These are phyloP conservation scores for Caenorhabditis brenneri DNA, from an alignment of 1,140 invertebrate species.

Conservation along the genomic window DNA sequence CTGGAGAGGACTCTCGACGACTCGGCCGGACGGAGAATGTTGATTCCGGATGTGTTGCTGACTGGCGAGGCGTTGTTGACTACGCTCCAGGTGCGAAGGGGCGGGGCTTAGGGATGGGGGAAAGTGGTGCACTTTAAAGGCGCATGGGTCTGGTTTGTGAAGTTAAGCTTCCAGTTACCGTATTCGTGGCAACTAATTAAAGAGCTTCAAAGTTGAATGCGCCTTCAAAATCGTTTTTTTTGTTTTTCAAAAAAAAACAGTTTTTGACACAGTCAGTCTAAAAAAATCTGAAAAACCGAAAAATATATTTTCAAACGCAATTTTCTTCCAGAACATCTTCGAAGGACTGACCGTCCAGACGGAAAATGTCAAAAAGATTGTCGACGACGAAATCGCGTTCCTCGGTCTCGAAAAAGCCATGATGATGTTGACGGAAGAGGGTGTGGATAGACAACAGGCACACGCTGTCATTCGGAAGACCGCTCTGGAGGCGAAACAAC, in stretches of 20 bases:
- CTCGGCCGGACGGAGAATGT: conserved; percentile 89
- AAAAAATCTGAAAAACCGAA: too few species aligned
- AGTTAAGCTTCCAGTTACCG: too few species aligned
- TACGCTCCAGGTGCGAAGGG: conserved; percentile 81
- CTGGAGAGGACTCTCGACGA: conserved; percentile 96
- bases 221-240: too few species aligned
- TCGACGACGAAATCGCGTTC: conserved; percentile 63
- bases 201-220: too few species aligned
- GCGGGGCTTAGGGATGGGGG: too few species aligned
- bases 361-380: conserved; percentile 58
- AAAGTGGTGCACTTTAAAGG: too few species aligned
- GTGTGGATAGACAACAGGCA: conserved; percentile 65
- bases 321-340: conserved; percentile 66
- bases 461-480: conserved; percentile 65
- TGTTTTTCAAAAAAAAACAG: too few species aligned
- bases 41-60: conserved; percentile 89
- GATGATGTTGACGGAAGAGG: conserved; percentile 65
- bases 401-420: conserved; percentile 69
- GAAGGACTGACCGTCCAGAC: conserved; percentile 66
- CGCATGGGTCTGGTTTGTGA: too few species aligned
- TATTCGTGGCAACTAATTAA: too few species aligned
- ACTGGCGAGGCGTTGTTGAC: conserved; percentile 86
- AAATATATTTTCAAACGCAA: not conserved
- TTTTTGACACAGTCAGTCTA: too few species aligned
- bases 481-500: conserved; percentile 60